phyloP scores from a whole-genome alignment of 2,113 vertebrate genomes.

The Eulemur rufifrons region DNA sequence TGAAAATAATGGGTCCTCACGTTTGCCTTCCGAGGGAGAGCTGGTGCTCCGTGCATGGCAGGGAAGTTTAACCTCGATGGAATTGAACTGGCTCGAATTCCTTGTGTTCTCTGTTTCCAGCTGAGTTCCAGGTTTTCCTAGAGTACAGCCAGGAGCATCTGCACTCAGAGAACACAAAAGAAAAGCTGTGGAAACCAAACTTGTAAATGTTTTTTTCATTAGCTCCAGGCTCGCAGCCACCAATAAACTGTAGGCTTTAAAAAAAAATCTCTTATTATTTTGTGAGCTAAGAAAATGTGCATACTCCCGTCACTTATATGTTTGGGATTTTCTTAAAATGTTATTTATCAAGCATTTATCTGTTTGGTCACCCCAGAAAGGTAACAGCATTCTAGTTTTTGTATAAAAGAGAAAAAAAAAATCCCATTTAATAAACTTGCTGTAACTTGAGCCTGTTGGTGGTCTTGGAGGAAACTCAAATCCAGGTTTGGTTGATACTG shows the following conservation, averaged over 20 bases:
- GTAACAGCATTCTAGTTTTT: slow-evolving; percentile 51
- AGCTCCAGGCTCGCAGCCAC: slow-evolving; percentile 59
- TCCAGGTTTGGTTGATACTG: slow-evolving; percentile 87
- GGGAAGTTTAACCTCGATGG: background rate
- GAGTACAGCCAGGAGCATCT: slow-evolving; percentile 7
- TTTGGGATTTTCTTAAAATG: slow-evolving; percentile 45
- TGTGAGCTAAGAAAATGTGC: background rate
- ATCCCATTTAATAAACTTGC: slow-evolving; percentile 63
- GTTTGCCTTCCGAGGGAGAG: background rate
- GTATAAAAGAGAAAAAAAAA: slow-evolving; percentile 22
- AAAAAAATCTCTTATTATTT: slow-evolving; percentile 44
- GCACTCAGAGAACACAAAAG: slow-evolving; percentile 46
- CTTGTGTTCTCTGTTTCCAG: background rate
- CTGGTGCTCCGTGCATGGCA: background rate
- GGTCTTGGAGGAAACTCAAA: slow-evolving; percentile 91
- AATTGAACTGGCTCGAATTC: background rate
- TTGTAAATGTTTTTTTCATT: slow-evolving; percentile 50
- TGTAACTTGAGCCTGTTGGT: slow-evolving; percentile 85
- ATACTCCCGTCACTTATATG: background rate
- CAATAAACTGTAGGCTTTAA: slow-evolving; percentile 51
- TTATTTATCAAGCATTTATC: slow-evolving; percentile 53
- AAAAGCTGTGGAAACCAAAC: background rate
- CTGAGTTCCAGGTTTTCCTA: slow-evolving; percentile 7
- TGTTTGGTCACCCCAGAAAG: slow-evolving; percentile 49
- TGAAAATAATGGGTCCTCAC: background rate